phyloP scores from a whole-genome alignment of 2,797 vertebrate species.

The Lemur catta region DNA sequence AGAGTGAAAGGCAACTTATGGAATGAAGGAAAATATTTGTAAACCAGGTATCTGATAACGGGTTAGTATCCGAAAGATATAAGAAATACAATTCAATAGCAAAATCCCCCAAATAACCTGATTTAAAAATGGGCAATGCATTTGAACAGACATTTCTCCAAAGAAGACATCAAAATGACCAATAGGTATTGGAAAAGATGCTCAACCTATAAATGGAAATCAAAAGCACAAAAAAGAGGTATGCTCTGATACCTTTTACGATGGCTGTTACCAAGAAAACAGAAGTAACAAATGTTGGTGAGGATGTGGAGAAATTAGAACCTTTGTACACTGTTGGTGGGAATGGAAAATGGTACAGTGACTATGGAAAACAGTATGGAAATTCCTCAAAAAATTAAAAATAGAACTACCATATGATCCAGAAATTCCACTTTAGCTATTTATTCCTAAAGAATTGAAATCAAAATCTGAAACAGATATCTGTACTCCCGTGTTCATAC shows the following conservation, averaged over 20 bases:
- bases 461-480: background rate
- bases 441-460: background rate
- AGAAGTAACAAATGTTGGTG: background rate
- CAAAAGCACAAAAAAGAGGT: background rate
- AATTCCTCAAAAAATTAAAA: background rate
- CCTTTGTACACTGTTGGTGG: background rate
- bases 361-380: background rate
- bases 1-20: background rate
- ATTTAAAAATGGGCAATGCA: background rate
- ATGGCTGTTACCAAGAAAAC: background rate
- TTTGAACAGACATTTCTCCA: background rate
- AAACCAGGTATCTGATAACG: background rate
- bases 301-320: background rate
- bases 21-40: background rate
- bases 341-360: background rate
- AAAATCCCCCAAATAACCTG: background rate
- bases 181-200: background rate
- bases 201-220: background rate
- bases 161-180: background rate
- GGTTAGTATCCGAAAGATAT: background rate
- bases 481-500: background rate
- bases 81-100: background rate
- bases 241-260: background rate
- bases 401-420: background rate
- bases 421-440: background rate